Evolutionary conservation across 2,888 invertebrate species (phyloP).

Genomic region (Aphidius colemani): DNA sequence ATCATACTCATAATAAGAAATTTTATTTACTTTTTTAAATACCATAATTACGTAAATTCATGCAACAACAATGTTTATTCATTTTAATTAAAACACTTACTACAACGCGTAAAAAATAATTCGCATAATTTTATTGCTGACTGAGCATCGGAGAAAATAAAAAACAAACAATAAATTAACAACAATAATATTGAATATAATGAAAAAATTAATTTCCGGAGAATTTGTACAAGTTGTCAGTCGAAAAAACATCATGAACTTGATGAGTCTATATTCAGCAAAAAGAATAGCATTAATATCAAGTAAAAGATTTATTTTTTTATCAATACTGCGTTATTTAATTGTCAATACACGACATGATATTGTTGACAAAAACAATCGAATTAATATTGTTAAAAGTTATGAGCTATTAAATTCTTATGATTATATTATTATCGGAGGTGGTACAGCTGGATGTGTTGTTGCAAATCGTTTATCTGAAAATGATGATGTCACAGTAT

Average conservation of each 20-base stretch:
- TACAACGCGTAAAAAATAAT: neutral
- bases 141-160: neutral
- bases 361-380: slow-evolving; percentile 70
- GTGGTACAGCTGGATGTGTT: slow-evolving; percentile 83
- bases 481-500: slow-evolving; percentile 77
- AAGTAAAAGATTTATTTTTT: slow-evolving; percentile 69
- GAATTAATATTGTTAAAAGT: slow-evolving; percentile 65
- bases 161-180: neutral
- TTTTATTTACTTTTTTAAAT: neutral
- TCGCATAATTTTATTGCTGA: no score
- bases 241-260: slow-evolving; percentile 30
- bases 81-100: no score
- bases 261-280: slow-evolving; percentile 63
- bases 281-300: slow-evolving; percentile 70
- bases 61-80: no score
- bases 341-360: slow-evolving; percentile 72
- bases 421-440: slow-evolving; percentile 85
- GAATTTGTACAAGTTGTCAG: neutral
- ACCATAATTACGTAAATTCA: slow-evolving; percentile 5
- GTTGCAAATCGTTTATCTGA: slow-evolving; percentile 85
- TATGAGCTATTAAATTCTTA: slow-evolving; percentile 67
- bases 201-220: neutral
- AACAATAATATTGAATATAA: neutral
- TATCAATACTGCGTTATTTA: slow-evolving; percentile 69
- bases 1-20: no score